These are phyloP conservation scores for Halyomorpha halys DNA, from an alignment of 1,140 invertebrate genomes.

Conservation along the genomic window DNA sequence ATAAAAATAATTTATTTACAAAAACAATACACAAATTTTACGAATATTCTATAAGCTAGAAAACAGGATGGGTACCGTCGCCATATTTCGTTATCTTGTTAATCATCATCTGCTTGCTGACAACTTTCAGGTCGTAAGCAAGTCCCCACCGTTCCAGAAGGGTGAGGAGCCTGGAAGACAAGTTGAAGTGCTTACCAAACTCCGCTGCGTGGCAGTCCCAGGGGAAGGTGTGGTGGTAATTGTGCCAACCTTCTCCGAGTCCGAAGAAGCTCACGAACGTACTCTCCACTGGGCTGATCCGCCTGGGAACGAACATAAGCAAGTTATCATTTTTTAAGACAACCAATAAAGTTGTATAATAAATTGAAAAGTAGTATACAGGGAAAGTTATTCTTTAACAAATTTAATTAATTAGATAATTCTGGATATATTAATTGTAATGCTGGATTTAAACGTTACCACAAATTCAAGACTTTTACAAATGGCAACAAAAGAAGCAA, in stretches of 20 bases:
- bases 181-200: conserved; percentile 44
- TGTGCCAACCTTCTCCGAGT: conserved; percentile 82
- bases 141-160: conserved; percentile 47
- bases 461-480: no score
- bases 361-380: no score
- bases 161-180: conserved; percentile 41
- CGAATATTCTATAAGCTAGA: no score
- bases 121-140: conserved; percentile 50
- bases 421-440: no score
- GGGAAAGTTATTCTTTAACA: neutral
- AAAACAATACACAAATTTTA: no score
- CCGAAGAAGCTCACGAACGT: conserved; percentile 55
- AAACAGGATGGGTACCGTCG: neutral
- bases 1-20: no score
- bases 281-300: conserved; percentile 62
- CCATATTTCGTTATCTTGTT: neutral
- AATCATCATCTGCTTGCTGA: conserved; percentile 42
- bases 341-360: no score
- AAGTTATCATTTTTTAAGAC: no score
- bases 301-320: conserved; percentile 37
- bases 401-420: no score
- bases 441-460: no score
- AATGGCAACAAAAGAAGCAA: no score
- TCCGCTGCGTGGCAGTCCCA: conserved; percentile 57
- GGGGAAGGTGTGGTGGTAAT: conserved; percentile 86